Conservation (phyloP, 2,113 vertebrate species). For the Nothoprocta pentlandii region DNA sequence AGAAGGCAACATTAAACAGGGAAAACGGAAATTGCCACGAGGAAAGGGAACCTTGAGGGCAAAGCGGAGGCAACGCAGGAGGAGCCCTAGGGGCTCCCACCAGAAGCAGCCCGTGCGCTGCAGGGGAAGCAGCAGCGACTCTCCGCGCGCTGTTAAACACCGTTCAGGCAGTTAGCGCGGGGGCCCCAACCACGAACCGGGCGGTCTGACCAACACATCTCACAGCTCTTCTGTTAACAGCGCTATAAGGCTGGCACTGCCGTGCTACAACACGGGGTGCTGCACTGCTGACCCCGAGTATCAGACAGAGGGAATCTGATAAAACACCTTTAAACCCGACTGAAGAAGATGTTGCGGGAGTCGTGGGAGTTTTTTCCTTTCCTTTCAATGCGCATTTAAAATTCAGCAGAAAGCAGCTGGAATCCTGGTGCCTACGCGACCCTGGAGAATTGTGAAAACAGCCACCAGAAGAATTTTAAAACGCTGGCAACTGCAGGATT, state of each 20-base stretch:
- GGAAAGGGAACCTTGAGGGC: background rate
- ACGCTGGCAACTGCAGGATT: slow-evolving; percentile 6
- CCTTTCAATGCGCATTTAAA: background rate
- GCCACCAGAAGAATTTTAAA: background rate
- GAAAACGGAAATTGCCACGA: background rate
- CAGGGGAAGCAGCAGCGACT: background rate
- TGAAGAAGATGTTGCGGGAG: background rate
- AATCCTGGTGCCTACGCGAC: background rate
- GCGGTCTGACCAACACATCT: background rate
- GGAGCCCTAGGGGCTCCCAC: background rate
- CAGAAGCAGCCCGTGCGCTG: background rate
- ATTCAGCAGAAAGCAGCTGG: background rate
- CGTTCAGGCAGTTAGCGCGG: fast-evolving
- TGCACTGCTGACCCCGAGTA: background rate
- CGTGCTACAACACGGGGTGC: background rate
- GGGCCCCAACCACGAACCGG: background rate
- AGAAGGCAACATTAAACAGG: background rate
- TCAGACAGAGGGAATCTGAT: background rate
- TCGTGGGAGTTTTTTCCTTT: background rate
- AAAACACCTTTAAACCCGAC: background rate
- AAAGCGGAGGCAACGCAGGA: background rate
- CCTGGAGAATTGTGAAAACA: background rate
- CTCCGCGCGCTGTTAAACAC: background rate
- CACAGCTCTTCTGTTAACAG: background rate
- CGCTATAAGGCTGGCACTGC: background rate